These are phyloP conservation scores for Chalcis sispes DNA, from an alignment of 2,888 invertebrate genomes.

Conservation along the genomic window DNA sequence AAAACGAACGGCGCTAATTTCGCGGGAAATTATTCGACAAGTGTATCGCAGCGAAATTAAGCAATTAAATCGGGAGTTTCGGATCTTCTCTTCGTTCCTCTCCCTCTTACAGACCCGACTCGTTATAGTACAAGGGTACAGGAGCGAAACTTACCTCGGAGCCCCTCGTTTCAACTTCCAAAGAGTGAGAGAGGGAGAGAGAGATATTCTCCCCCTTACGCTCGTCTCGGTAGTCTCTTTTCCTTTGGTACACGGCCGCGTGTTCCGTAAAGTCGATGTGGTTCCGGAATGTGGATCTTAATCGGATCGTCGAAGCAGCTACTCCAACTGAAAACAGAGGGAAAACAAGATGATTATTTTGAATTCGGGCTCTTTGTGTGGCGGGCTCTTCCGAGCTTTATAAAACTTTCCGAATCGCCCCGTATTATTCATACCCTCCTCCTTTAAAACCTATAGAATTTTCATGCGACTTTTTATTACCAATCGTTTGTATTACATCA, in stretches of 20 bases:
- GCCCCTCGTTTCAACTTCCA: constrained; percentile 39
- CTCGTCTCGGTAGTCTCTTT: not conserved
- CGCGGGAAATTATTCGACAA: constrained; percentile 54
- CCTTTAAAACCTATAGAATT: too few species aligned
- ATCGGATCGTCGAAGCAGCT: constrained; percentile 31
- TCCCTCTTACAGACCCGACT: not conserved
- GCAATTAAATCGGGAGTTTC: constrained; percentile 46
- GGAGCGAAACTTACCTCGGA: constrained; percentile 36
- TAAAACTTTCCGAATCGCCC: too few species aligned
- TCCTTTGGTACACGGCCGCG: not conserved
- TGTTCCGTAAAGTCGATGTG: not conserved
- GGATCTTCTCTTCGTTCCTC: not conserved
- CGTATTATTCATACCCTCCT: too few species aligned
- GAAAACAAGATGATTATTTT: constrained; percentile 47
- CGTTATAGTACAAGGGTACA: not conserved
- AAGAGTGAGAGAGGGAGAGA: constrained; percentile 31
- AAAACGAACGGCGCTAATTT: constrained; percentile 12
- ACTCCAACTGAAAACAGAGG: constrained; percentile 30
- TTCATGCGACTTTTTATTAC: not conserved
- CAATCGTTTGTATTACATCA: too few species aligned
- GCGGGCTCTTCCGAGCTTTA: not conserved
- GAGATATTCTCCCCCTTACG: not conserved
- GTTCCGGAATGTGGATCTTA: constrained; percentile 32
- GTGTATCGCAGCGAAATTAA: constrained; percentile 60
- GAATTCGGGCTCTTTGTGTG: not conserved